Base-by-base conservation (phyloP, 2,797 vertebrate species). In the Sebastes taczanowskii region DNA sequence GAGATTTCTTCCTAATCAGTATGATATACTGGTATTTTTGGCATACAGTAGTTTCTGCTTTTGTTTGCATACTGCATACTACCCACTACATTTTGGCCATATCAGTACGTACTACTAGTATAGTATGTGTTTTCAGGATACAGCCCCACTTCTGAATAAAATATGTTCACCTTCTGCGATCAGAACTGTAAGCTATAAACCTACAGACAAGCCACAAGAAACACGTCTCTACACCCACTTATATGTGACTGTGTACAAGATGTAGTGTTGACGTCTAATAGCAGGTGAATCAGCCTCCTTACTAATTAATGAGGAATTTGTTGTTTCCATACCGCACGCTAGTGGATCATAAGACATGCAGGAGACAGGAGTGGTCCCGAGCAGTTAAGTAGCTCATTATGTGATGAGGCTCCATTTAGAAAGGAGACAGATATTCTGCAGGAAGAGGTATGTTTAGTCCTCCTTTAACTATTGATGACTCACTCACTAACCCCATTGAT, bases 391-490 rank as follows among this genome's bases (percentile, higher is more conserved):
- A 85, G 81, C 81, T 92, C 85, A 89, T 90, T 90, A 90, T 74
- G 59, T 55, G 63, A 89, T 86, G 85, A 78, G 78, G 69, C 61
- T 87, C 81, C 86, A 89, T 87, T 92, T 90, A 82, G 81, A 80
- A 79, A 78, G 60, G 66, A 86, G 82, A 74, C 78, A 83, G 83
- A 86, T 80, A 68, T 86, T 84, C 72, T 85, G 80, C 55, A 86
- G 86, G 83, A 91, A 84, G 77, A 91, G 82, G 85, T 80, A 85
- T 90, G 88, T 92, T 93, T 90, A 89, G 90, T 87, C 72, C 77
- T 58, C 80, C 71, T 80, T 95, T 88, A 93, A 93, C 88, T 93
- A 95, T 95, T 94, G 83, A 95, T 92, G 88, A 83, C 32, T 90
- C 77, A 82, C 88, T 90, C 90, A 89, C 83, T 83, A 88, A 90